phyloP scores from a whole-genome alignment of 2,888 invertebrate species.

The Miltochrista miniata region DNA sequence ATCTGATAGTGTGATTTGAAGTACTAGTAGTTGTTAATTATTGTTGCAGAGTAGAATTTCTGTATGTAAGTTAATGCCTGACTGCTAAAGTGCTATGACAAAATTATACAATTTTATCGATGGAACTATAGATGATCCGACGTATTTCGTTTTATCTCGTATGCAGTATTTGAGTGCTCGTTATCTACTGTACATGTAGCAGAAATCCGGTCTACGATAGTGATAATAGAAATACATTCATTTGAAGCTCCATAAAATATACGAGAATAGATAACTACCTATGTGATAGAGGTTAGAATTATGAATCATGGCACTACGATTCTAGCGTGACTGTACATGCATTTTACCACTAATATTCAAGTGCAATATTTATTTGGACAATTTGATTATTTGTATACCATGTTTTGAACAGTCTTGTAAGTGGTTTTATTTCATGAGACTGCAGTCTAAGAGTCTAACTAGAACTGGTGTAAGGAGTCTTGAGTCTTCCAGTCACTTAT shows the following conservation, averaged over 20 bases:
- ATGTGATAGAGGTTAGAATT: slow-evolving; percentile 5
- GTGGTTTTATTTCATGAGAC: no score
- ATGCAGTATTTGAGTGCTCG: slow-evolving; percentile 4
- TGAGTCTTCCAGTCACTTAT: no score
- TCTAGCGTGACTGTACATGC: background rate
- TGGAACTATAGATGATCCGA: background rate
- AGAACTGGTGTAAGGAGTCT: no score
- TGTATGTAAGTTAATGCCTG: slow-evolving; percentile 5
- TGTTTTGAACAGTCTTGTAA: no score
- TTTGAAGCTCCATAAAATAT: slow-evolving; percentile 1
- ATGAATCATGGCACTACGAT: slow-evolving; percentile 10
- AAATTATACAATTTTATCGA: no score
- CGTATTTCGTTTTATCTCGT: slow-evolving; percentile 11
- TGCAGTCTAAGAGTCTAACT: no score
- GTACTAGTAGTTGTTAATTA: background rate
- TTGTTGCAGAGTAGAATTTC: slow-evolving; percentile 3
- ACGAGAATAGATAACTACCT: no score
- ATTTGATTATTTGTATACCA: no score
- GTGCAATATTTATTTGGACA: background rate
- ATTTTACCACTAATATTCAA: background rate
- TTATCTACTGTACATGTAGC: slow-evolving; percentile 11
- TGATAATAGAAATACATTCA: slow-evolving; percentile 5
- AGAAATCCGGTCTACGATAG: slow-evolving; percentile 8
- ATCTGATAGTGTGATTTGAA: slow-evolving; percentile 47
- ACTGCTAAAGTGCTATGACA: no score